Evolutionary conservation across 2,888 invertebrate genomes (phyloP).

Genomic region (Dryomyza anilis): DNA sequence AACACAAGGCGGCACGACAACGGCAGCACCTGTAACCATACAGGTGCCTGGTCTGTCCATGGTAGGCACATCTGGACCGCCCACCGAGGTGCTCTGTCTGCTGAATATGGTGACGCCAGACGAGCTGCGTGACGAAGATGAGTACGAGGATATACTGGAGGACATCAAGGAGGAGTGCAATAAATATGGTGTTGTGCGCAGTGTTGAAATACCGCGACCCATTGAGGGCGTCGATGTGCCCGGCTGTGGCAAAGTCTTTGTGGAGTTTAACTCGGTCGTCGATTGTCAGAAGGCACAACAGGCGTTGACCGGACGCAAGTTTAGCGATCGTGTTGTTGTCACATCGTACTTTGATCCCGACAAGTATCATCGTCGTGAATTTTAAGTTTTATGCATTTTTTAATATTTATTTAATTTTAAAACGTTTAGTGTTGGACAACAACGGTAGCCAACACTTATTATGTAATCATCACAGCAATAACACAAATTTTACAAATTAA

Average conservation of each 20-base stretch:
- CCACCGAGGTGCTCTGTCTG: conserved; percentile 91
- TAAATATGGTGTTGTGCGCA: conserved; percentile 93
- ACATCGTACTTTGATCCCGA: conserved; percentile 98
- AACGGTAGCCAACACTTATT: neutral
- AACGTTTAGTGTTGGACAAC: too few species aligned
- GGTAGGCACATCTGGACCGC: conserved; percentile 84
- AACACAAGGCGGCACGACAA: conserved; percentile 66
- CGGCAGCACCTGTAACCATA: conserved; percentile 80
- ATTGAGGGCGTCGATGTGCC: conserved; percentile 95
- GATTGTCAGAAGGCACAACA: conserved; percentile 98
- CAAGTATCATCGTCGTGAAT: conserved; percentile 95
- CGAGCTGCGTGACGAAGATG: conserved; percentile 93
- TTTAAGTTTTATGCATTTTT: conserved; percentile 64
- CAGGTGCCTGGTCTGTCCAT: conserved; percentile 87
- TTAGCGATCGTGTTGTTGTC: conserved; percentile 95
- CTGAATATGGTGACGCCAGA: conserved; percentile 98
- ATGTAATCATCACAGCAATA: neutral
- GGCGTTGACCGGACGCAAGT: conserved; percentile 93
- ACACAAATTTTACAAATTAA: neutral
- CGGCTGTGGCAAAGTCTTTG: conserved; percentile 96
- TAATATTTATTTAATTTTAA: neutral
- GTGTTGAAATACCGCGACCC: conserved; percentile 94
- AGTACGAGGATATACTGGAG: conserved; percentile 97
- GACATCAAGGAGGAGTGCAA: conserved; percentile 97
- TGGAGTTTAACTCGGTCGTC: conserved; percentile 92